Evolutionary conservation across 1,140 invertebrate species (phyloP), one percentile per base, ranked within the genome.

Genomic region (Saccostrea echinata): DNA sequence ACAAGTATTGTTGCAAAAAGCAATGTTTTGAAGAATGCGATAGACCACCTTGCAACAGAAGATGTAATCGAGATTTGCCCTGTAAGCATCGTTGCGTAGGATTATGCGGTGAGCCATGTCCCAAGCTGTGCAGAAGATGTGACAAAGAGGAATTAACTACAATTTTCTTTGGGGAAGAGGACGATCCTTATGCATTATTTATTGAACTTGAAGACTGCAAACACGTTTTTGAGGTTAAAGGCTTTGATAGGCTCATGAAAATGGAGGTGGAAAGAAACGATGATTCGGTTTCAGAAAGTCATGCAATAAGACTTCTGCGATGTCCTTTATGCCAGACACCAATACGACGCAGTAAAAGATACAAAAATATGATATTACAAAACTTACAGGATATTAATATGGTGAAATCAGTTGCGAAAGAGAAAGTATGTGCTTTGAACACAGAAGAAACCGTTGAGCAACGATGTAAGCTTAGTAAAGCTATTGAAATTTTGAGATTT

Each of bases 261-360:
- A 93, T 27, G 27, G 76, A 71, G 68, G 55, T 52, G 76, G 96
- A 90, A 90, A 93, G 83, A 12, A 61, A 94, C 83, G 43, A 18
- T 13, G 80, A 53, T 21, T 80, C 35, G 1, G 68, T n/a, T 0
- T 68, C 61, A 27, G 91, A 93, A 1, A 91, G 95, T 11, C 68
- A 68, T 1, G 88, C 86, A 27, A 95, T 97, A 71, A 88, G 94
- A 24, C 93, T 96, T 84, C 96, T 96, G 89, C 83, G 90, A 3
- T 97, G 97, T 93, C 97, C 97, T 8, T 94, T 93, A 88, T 97
- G 97, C 91, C 96, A 96, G 86, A 96, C 95, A n/a, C 94, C 95
- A 0, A 96, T 97, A 27, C 94, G 95, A 43, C 96, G 95, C 87
- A 96, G 96, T 88, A 91, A 95, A 11, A 93, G 97, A 52, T 97